A percentile compares a stretch with the other conserved stretches of the same genome.
Conservation (phyloP, 2,888 invertebrate species). For the Embidobia sp. region DNA sequence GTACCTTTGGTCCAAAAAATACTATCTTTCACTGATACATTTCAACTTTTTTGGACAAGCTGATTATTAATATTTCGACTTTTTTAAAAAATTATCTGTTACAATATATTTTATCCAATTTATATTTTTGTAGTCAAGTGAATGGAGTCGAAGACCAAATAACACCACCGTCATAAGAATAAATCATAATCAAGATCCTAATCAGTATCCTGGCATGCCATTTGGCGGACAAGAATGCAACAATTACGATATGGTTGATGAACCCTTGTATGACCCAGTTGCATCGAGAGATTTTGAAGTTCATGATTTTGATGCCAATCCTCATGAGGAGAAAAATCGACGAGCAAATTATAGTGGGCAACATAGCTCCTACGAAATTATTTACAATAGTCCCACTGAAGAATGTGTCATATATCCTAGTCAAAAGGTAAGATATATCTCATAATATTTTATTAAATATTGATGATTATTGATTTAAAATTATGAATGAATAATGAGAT, state of each 20-base stretch:
- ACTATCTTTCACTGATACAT: no score
- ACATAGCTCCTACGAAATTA: conserved; percentile 70
- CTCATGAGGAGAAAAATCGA: conserved; percentile 76
- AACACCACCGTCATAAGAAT: conserved; percentile 80
- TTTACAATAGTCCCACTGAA: conserved; percentile 73
- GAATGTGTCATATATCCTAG: conserved; percentile 71
- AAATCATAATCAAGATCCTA: conserved; percentile 75
- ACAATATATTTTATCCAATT: no score
- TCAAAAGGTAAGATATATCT: conserved; percentile 73
- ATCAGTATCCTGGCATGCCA: conserved; percentile 65
- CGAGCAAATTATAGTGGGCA: conserved; percentile 75
- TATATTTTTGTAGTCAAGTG: conserved; percentile 72
- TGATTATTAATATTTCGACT: no score
- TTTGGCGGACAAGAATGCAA: conserved; percentile 55
- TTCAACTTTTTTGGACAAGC: no score
- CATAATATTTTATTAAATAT: no score
- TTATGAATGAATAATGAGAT: no score
- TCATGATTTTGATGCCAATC: conserved; percentile 80
- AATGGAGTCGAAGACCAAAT: conserved; percentile 79
- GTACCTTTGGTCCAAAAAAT: no score
- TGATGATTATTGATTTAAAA: conserved; percentile 13
- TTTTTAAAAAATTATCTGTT: no score
- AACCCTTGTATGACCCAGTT: conserved; percentile 79
- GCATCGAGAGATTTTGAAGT: conserved; percentile 78
- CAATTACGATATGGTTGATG: conserved; percentile 73